A percentile compares a stretch with the other conserved stretches of the same genome.
Conservation (phyloP, 2,113 vertebrate genomes). For the Heptranchias perlo region DNA sequence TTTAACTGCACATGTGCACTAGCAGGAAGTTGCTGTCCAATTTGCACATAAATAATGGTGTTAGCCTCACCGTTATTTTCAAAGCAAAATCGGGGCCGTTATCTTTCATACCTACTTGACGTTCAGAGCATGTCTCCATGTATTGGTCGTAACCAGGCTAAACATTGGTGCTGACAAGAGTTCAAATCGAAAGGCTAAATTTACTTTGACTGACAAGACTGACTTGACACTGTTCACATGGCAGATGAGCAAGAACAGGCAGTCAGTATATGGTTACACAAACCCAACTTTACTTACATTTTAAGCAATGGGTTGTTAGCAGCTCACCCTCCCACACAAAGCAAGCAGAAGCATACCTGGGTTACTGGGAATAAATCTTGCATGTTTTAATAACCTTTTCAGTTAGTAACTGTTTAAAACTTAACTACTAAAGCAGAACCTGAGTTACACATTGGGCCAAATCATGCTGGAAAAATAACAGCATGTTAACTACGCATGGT, state of each 20-base stretch:
- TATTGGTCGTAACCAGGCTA: neutral
- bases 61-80: no score
- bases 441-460: no score
- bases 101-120: neutral
- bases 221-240: neutral
- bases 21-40: no score
- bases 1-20: no score
- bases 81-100: no score
- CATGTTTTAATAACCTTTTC: neutral
- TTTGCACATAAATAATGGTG: no score
- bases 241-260: neutral
- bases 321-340: neutral
- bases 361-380: neutral
- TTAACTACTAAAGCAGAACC: no score
- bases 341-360: neutral
- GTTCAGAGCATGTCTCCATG: neutral
- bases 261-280: constrained; percentile 5
- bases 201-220: neutral
- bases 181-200: neutral
- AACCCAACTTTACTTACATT: neutral
- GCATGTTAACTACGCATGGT: no score
- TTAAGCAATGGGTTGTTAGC: neutral
- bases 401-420: neutral
- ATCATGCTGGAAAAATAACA: no score
- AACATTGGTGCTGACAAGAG: neutral